Percentiles rank a stretch among this genome's conserved stretches.
Conservation (phyloP, 2,797 vertebrate genomes). For the Varecia variegata region DNA sequence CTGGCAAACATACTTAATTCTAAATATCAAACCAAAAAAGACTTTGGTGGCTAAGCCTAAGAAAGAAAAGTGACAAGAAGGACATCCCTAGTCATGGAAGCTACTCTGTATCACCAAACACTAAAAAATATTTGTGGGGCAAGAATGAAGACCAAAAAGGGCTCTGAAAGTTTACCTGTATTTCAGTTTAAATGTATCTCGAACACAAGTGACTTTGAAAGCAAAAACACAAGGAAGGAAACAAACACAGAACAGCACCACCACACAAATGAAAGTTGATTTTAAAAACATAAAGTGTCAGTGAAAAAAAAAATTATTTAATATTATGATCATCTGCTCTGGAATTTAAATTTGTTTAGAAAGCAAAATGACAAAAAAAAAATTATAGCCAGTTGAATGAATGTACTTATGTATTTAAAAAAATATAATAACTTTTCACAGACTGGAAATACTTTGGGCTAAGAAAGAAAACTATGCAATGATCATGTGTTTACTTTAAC, state of each 20-base stretch:
- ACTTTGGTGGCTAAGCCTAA: not conserved
- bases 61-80: not conserved
- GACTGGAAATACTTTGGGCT: constrained; percentile 49
- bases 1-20: not conserved
- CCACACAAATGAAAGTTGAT: constrained; percentile 50
- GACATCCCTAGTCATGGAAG: not conserved
- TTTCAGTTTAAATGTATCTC: not conserved
- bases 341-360: constrained; percentile 11
- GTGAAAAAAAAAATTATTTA: not conserved
- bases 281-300: not conserved
- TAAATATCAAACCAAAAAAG: not conserved
- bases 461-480: constrained; percentile 30
- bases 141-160: not conserved
- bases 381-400: constrained; percentile 20
- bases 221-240: constrained; percentile 52
- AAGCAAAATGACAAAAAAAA: constrained; percentile 38
- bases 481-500: not conserved
- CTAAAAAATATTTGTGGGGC: not conserved
- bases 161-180: not conserved
- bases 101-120: not conserved
- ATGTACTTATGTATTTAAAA: constrained; percentile 36
- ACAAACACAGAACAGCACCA: constrained; percentile 40
- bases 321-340: not conserved
- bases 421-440: not conserved
- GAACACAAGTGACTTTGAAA: constrained; percentile 33